Conservation (phyloP, 35 echinoderm and acorn worm genomes). For the Ophiothrix spiculata region DNA sequence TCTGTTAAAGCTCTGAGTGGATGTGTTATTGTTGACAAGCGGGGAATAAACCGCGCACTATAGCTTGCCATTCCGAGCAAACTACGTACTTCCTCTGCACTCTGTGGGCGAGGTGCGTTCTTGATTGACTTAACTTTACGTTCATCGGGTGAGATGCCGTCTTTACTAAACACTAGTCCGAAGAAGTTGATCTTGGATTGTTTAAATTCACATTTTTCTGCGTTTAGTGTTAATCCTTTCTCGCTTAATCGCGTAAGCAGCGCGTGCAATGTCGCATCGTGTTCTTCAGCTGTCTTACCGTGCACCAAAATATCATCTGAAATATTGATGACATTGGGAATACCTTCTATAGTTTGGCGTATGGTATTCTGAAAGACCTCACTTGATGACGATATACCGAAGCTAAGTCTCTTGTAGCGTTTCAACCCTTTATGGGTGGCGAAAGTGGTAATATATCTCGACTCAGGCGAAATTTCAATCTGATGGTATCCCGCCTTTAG, state of each 20-base stretch:
- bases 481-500: constrained; percentile 53
- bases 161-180: constrained; percentile 28
- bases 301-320: constrained; percentile 50
- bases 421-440: constrained; percentile 28
- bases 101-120: constrained; percentile 26
- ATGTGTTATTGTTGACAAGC: constrained; percentile 33
- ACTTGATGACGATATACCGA: constrained; percentile 35
- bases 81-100: constrained; percentile 34
- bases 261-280: constrained; percentile 16
- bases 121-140: constrained; percentile 47
- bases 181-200: constrained; percentile 47
- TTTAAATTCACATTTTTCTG: constrained; percentile 59
- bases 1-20: constrained; percentile 38
- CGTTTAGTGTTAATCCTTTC: constrained; percentile 45
- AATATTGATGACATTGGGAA: constrained; percentile 30
- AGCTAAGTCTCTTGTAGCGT: constrained; percentile 47
- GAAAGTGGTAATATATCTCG: constrained; percentile 64
- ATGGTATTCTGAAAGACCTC: constrained; percentile 53
- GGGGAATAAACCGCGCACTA: constrained; percentile 46
- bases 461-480: constrained; percentile 19
- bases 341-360: constrained; percentile 18
- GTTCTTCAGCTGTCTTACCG: constrained; percentile 11
- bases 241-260: constrained; percentile 15
- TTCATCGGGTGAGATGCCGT: constrained; percentile 52
- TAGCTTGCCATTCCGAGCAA: constrained; percentile 59